These are phyloP conservation scores for Cottoperca gobio DNA, from an alignment of 2,797 vertebrate species.

Conservation along the genomic window DNA sequence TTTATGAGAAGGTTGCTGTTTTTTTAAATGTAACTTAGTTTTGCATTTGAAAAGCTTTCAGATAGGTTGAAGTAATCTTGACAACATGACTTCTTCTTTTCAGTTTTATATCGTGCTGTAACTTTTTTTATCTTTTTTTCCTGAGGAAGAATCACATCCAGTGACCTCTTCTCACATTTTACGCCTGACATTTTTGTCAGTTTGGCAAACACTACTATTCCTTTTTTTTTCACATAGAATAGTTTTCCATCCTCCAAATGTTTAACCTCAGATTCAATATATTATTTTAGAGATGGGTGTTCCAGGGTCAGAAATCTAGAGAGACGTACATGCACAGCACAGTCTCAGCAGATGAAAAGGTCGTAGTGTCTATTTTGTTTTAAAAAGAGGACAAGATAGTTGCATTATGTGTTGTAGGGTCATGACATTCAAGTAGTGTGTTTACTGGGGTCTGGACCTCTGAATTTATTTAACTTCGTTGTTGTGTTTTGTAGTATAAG, in stretches of 20 bases:
- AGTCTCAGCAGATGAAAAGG: conserved; percentile 20
- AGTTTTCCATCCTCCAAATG: conserved; percentile 7
- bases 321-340: not conserved
- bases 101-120: not conserved
- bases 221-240: not conserved
- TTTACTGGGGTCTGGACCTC: not conserved
- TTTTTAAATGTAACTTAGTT: not conserved
- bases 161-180: conserved; percentile 11
- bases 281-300: conserved; percentile 3
- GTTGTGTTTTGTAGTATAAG: not conserved
- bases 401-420: not conserved
- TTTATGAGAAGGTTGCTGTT: not conserved
- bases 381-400: not conserved
- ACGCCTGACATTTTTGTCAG: conserved; percentile 14
- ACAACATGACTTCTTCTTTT: not conserved
- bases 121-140: not conserved
- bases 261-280: conserved; percentile 25
- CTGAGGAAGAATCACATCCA: not conserved
- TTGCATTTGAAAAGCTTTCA: not conserved
- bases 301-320: conserved; percentile 20
- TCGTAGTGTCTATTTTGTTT: not conserved
- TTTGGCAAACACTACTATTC: conserved; percentile 14
- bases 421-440: not conserved
- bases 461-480: not conserved
- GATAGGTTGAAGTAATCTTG: not conserved